Base-by-base conservation (phyloP, 2,113 vertebrate species). In the Varanus salvator region DNA sequence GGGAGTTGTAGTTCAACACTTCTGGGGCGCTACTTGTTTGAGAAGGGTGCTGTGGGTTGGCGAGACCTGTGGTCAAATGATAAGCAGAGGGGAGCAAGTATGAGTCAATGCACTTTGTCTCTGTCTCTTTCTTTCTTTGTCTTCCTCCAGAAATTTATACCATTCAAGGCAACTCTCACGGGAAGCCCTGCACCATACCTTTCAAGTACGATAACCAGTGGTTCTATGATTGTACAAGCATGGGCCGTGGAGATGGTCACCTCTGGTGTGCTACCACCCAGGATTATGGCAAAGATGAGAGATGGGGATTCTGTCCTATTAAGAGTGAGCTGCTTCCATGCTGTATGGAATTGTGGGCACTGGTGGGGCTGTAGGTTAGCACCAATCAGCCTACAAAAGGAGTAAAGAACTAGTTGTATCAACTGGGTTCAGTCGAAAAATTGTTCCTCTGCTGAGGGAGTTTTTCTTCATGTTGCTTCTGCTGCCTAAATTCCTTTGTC, bases 251-350 rank as follows among this genome's bases (percentile, higher is more conserved):
- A 94, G 99, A 99, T 0, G 99, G 98, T 0, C 98, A 99, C 88
- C 96, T 99, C 23, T 99, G 99, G 99, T 99, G 99, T 0, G 99
- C 98, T 89, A 99, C 98, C 89, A 99, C 99, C 50, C 98, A 97
- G 92, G 98, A 99, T 96, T 99, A 99, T 0, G 98, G 98, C 95
- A 98, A 98, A 92, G 99, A 99, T 0, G 98, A 99, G 92, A 97
- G 97, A 11, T 99, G 99, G 99, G 99, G 99, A 69, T 99, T 99
- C 97, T 99, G 99, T 90, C 99, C 99, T 2, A 97, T 99, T 88
- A 98, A 98, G 95, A 98, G 99, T 99, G 96, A 98, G 98, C 93
- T 12, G 0, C 31, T 6, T 1, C 15, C 5, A 3, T 0, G 0
- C 0, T 0, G 0, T 66, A 31, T 44, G 0, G 72, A 14, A 34